Percentiles rank a stretch among this genome's conserved stretches.
phyloP scores from a whole-genome alignment of 2,113 vertebrate species.

The Isichthys henryi region DNA sequence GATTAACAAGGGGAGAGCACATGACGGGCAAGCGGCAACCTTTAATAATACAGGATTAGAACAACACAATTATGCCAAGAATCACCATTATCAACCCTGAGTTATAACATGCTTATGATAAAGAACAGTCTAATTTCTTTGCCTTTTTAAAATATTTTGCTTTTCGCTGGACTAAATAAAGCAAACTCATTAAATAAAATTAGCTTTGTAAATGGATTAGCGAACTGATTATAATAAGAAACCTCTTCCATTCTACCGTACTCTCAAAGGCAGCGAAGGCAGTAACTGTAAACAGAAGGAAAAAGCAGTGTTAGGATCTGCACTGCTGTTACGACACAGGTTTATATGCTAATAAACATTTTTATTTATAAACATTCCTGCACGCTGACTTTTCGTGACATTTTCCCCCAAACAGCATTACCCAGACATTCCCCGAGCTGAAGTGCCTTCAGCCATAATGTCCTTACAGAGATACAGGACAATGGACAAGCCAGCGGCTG shows the following conservation, averaged over 20 bases:
- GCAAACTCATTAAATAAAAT: not conserved
- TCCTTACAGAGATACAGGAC: not conserved
- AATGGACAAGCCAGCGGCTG: not conserved
- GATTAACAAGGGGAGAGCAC: constrained; percentile 93
- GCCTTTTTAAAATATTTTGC: not conserved
- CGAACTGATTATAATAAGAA: not conserved
- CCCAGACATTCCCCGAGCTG: not conserved
- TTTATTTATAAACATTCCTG: not conserved
- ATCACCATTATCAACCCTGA: constrained; percentile 65
- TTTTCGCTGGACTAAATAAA: not conserved
- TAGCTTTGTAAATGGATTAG: not conserved
- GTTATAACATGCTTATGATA: not conserved
- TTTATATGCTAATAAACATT: not conserved
- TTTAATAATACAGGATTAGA: constrained; percentile 86
- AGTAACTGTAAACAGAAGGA: not conserved
- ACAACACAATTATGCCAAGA: constrained; percentile 84
- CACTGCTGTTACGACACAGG: not conserved
- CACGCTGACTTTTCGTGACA: not conserved
- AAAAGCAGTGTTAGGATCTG: not conserved
- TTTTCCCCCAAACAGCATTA: not conserved
- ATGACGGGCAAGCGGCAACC: constrained; percentile 90
- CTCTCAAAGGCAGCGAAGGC: not conserved
- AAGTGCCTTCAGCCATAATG: not conserved
- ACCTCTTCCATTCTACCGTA: too few relatives aligned
- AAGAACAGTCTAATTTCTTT: not conserved